Evolutionary conservation across 2,797 vertebrate genomes (phyloP), one percentile per base, ranked within the genome.

Genomic region (Mormyrops boulengeri): DNA sequence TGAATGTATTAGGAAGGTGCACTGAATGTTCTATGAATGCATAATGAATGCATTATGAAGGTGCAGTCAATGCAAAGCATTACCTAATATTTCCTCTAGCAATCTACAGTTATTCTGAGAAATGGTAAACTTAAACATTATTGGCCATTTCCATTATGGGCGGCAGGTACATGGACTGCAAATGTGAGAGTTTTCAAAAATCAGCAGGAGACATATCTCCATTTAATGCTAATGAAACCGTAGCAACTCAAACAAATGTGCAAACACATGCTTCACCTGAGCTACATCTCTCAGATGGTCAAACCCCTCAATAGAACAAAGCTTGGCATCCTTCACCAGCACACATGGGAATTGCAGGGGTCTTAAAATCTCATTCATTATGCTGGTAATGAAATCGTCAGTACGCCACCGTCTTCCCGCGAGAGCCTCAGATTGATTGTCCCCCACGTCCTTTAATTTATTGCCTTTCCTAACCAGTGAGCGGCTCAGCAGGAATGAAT

Each of bases 291-390:
- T 80, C 73, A 80, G 73, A 44, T 38, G 34, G 38, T 80, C 41
- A 47, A 80, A 80, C 34, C 73, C 73, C 41, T 9, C 73, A 47
- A 4, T 11, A 47, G 38, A 80, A 47, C 73, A 80, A 47, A 47
- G 38, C 73, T n/a, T 47, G 73, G 41, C 73, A n/a, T 80, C 73
- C 7, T 80, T 80, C 73, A n/a, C 73, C 73, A 3, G 38, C 38
- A 80, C 38, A 19, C 41, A 80, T 47, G 73, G 73, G 73, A 80
- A 80, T 80, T 47, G 38, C 73, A 44, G 12, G 14, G 73, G 19
- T 19, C 73, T 80, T 80, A 80, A 47, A 80, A 80, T 80, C 73
- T 80, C 41, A 80, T 80, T 80, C 73, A 80, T 80, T 80, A 80
- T 8, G 17, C 73, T 47, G 38, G 41, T 80, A 80, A 80, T 80